Base-by-base conservation (phyloP, 2,888 invertebrate genomes). In the Vanessa cardui region DNA sequence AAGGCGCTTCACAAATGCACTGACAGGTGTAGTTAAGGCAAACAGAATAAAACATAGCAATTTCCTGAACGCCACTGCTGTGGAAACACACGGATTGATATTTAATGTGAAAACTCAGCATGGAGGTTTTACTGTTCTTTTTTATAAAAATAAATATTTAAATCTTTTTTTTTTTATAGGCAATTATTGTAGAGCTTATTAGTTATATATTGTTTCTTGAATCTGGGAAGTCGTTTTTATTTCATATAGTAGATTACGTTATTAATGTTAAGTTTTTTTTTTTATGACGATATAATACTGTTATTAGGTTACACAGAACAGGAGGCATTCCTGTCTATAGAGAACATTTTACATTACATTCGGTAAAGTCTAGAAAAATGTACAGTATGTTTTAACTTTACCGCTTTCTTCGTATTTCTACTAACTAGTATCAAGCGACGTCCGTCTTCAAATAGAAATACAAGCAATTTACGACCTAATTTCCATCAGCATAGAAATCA, bases 11-110 rank as follows among this genome's bases (percentile, higher is more conserved):
- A 69, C 66, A 68, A 72, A 69, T 66, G 69, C 68, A 79, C 80
- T 83, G 80, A 82, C 83, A 84, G 83, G 82, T 80, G 80, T 81
- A 81, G 72, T 73, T 72, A 70, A 77, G 72, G 76, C 79, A 84
- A 87, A 86, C 84, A 82, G 80, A 84, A 85, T 85, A 86, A 86
- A 85, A 86, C 82, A 83, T 78, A 74, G 81, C 83, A 83, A 86
- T 87, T 85, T 88, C 84, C 87, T 82, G 76, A 80, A 79, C 83
- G 80, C 82, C 77, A 74, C 79, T 54, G 80, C 77, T 76, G 56
- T 67, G 71, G 31, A 70, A 74, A 72, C 65, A 69, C 45, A 74
- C 69, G 71, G 62, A 20, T 12, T 9, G 2, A 1, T 47, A 46
- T 65, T 26, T 21, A 12, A 26, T n/a, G 0, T 21, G 18, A 21